Percentiles rank a stretch among this genome's conserved stretches.
Conservation (phyloP, 2,888 invertebrate genomes). For the Schrankia costaestrigalis region DNA sequence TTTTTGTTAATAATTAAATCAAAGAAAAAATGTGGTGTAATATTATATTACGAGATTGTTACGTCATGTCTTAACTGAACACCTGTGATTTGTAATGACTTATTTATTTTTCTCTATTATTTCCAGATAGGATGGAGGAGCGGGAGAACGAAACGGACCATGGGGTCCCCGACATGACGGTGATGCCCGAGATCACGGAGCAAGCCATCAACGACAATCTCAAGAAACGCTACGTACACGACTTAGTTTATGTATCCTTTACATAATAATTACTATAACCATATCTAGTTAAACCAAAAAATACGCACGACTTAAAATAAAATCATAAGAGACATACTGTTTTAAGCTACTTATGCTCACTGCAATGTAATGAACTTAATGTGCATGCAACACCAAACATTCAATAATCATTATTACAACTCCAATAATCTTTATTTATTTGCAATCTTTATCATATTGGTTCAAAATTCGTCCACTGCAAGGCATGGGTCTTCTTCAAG, state of each 20-base stretch:
- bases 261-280: background rate
- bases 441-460: too few relatives aligned
- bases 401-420: too few relatives aligned
- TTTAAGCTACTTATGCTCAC: too few relatives aligned
- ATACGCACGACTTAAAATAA: background rate
- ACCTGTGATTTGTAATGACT: background rate
- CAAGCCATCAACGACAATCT: conserved; percentile 93
- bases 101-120: conserved; percentile 16
- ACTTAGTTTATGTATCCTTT: conserved; percentile 97
- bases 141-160: conserved; percentile 76
- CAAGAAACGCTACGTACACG: conserved; percentile 88
- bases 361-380: too few relatives aligned
- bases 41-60: too few relatives aligned
- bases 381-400: too few relatives aligned
- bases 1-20: too few relatives aligned
- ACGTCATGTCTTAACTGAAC: too few relatives aligned
- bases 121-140: conserved; percentile 70
- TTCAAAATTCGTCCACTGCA: too few relatives aligned
- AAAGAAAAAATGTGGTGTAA: too few relatives aligned
- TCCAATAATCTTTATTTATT: too few relatives aligned
- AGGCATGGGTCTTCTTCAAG: too few relatives aligned
- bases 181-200: conserved; percentile 94
- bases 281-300: background rate
- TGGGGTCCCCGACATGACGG: conserved; percentile 95
- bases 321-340: background rate